A percentile compares a stretch with the other conserved stretches of the same genome.
These are phyloP conservation scores for Danaus plexippus DNA, from an alignment of 1,140 invertebrate species.

Conservation along the genomic window DNA sequence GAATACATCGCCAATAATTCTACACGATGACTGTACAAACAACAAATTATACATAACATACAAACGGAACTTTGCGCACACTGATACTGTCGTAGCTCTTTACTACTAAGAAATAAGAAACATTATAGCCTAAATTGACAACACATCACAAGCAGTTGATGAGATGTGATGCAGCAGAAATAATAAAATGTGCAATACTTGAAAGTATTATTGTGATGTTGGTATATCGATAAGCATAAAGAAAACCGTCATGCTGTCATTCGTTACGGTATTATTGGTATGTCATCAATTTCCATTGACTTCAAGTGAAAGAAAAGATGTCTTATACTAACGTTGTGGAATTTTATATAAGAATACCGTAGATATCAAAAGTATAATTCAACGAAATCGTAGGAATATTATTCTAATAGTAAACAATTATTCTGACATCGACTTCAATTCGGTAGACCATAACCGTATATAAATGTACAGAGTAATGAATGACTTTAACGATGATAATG, in stretches of 20 bases:
- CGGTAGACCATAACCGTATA: slow-evolving; percentile 13
- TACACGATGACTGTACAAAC: slow-evolving; percentile 35
- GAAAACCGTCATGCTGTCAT: slow-evolving; percentile 12
- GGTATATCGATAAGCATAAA: slow-evolving; percentile 19
- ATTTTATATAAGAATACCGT: too few species aligned
- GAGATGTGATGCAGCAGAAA: slow-evolving; percentile 21
- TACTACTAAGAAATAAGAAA: slow-evolving; percentile 10
- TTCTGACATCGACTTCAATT: slow-evolving; percentile 4
- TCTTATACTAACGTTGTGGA: too few species aligned
- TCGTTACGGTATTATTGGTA: slow-evolving; percentile 10
- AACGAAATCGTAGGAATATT: too few species aligned
- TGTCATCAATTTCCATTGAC: slow-evolving; percentile 1
- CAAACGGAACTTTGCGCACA: slow-evolving; percentile 12
- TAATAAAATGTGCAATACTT: slow-evolving; percentile 20
- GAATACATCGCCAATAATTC: slow-evolving; percentile 38
- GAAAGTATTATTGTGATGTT: slow-evolving; percentile 13
- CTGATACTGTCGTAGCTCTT: slow-evolving; percentile 4
- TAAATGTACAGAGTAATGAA: slow-evolving; percentile 15
- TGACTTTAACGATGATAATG: slow-evolving; percentile 20
- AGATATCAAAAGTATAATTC: too few species aligned
- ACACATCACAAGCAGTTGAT: slow-evolving; percentile 2
- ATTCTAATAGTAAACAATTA: too few species aligned
- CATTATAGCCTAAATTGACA: slow-evolving; percentile 10
- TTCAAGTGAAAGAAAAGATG: too few species aligned
- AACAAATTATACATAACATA: slow-evolving; percentile 24